Evolutionary conservation across 2,113 vertebrate species (phyloP).

Genomic region (Microcebus tavaratra): DNA sequence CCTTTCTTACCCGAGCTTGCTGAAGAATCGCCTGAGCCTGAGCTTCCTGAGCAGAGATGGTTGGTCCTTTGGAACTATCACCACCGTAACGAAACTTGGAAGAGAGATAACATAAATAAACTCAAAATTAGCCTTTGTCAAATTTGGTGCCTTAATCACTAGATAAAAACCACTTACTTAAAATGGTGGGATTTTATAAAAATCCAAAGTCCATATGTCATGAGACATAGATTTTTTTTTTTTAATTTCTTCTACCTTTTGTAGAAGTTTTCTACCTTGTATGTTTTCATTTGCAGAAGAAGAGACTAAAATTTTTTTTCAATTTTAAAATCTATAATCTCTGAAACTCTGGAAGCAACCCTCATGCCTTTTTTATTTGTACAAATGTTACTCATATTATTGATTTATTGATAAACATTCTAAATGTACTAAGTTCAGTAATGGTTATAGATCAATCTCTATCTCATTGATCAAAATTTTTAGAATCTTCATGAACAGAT

Average conservation of each 20-base stretch:
- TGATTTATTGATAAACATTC: background rate
- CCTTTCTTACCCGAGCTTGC: conserved; percentile 94
- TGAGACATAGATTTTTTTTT: background rate
- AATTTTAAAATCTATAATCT: background rate
- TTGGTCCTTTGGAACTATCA: conserved; percentile 95
- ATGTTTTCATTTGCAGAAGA: background rate
- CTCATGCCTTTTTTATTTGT: background rate
- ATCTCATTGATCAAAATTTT: background rate
- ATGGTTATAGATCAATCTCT: background rate
- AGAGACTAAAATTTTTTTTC: background rate
- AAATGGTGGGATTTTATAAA: background rate
- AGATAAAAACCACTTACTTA: background rate
- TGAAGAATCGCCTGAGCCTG: conserved; percentile 98
- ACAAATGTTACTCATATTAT: background rate
- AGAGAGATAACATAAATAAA: background rate
- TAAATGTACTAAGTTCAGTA: background rate
- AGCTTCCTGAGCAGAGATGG: conserved; percentile 95
- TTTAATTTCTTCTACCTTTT: background rate
- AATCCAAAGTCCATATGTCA: background rate
- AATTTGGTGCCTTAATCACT: background rate
- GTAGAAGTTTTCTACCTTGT: background rate
- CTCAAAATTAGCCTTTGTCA: background rate
- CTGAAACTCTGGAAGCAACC: background rate
- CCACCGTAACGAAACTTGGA: conserved; percentile 96
- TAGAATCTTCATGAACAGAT: background rate